phyloP scores from a whole-genome alignment of 2,888 invertebrate species.

The Pharmacophagus antenor region DNA sequence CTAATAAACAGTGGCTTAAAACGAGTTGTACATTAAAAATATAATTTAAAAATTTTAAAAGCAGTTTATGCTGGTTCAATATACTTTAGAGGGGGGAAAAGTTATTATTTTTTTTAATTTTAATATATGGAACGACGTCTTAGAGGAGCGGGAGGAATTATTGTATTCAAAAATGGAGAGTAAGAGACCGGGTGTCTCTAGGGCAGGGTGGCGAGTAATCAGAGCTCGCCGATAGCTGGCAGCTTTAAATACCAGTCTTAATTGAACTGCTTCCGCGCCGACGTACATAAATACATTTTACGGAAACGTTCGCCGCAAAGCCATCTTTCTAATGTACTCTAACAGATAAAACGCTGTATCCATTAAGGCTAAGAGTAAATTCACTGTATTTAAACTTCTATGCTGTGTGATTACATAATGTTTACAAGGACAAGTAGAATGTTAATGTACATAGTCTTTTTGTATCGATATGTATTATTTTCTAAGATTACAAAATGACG shows the following conservation, averaged over 20 bases:
- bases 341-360: constrained; percentile 30
- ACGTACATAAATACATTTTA: constrained; percentile 71
- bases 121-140: constrained; percentile 34
- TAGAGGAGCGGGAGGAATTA: constrained; percentile 62
- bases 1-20: too few species aligned
- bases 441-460: not conserved
- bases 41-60: too few species aligned
- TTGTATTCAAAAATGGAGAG: constrained; percentile 78
- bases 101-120: constrained; percentile 34
- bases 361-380: constrained; percentile 23
- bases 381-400: constrained; percentile 3
- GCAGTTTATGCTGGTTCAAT: not conserved
- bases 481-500: not conserved
- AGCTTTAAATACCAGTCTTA: constrained; percentile 80
- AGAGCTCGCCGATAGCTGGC: constrained; percentile 69
- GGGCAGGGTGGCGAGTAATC: constrained; percentile 65
- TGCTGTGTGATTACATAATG: not conserved
- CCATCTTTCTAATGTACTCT: constrained; percentile 61
- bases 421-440: not conserved
- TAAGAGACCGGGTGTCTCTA: constrained; percentile 59
- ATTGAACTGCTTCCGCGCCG: constrained; percentile 76
- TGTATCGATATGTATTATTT: too few species aligned
- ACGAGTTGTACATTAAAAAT: too few species aligned
- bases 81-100: not conserved
- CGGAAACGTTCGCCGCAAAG: constrained; percentile 65